Evolutionary conservation across 1,140 invertebrate genomes (phyloP), one percentile per base, ranked within the genome.

Genomic region (Bombus affinis): DNA sequence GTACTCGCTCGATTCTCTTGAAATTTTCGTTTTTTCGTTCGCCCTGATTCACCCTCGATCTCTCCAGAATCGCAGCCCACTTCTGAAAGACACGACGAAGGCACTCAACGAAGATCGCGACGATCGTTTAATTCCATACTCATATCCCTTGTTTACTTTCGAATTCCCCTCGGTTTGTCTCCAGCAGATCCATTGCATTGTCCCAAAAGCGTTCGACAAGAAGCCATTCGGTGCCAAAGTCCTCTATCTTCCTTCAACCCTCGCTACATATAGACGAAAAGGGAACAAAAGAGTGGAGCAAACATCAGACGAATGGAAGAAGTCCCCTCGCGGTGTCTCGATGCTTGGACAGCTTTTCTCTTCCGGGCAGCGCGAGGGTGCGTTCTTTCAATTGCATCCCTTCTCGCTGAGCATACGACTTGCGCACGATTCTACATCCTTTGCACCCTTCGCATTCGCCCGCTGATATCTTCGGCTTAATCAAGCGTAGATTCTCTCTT

Each of bases 391-490:
- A 32, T 81, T 32, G 10, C 83, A 15, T 12, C 68, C 68, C 42
- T 59, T 73, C 47, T 71, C 35, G 39, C 32, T 35, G 39, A 53
- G 37, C 65, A 44, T 6, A 65, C 65, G 57, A 59, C 72, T 53
- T 22, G 47, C 47, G 47, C 47, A 53, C 47, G 18, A 8, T 53
- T 53, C 47, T 2, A 18, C 47, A 4, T 42, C 25, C 32, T 18
- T 15, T 35, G 44, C 22, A 9, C 53, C 18, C 47, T 53, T 25
- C 75, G 77, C 81, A 73, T 88, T 91, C 86, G 81, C 44, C 83
- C 8, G 37, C 77, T 82, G 86, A 80, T 86, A 81, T 90, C 90
- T 92, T 89, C 84, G 87, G 88, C 90, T 93, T 92, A 92, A 93
- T 92, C 91, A 93, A 93, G 88, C 91, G 87, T 79, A 57, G 13